Evolutionary conservation across 2,797 vertebrate genomes (phyloP), one percentile per base, ranked within the genome.

Genomic region (Anguilla marmorata): DNA sequence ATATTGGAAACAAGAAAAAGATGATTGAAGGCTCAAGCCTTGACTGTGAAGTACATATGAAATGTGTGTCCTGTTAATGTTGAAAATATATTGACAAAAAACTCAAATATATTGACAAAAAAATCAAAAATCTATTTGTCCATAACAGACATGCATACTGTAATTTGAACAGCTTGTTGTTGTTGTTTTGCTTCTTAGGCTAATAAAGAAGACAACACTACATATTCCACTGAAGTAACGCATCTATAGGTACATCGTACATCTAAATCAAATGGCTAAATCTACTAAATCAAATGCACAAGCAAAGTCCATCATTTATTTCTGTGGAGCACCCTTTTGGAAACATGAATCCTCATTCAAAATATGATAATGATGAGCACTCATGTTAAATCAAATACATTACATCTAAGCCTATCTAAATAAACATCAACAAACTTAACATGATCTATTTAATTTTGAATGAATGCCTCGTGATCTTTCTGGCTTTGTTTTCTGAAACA

Each of bases 1-100:
- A 87, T 85, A 58, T 7, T 33, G 12, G 24, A 87, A 72, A 89
- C 37, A 84, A 86, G 41, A 69, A 69, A 83, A 54, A 87, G 54
- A 69, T 60, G 80, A 89, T 79, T 69, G 88, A 85, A 89, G 66
- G 80, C 82, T 33, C 84, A 82, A 76, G 82, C 86, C 48, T 85
- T 89, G 86, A 89, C 88, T 85, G 72, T 52, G 37, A 69, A 52
- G 58, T 69, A 45, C 24, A 83, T 54, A 60, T 74, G 69, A 50
- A 85, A 86, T 87, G 72, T 33, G 85, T n/a, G 84, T 87, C 84
- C 66, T 48, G 37, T 58, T 54, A n/a, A 66, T 86, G 74, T 83
- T 21, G 45, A 56, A 19, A 79, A 21, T 63, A 83, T 58, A 48
- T 83, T 37, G 11, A 82, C 41, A 24, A 58, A 37, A 37, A 37